Evolutionary conservation across 2,888 invertebrate species (phyloP), one percentile per base, ranked within the genome.

Genomic region (Nymphalis c-album): DNA sequence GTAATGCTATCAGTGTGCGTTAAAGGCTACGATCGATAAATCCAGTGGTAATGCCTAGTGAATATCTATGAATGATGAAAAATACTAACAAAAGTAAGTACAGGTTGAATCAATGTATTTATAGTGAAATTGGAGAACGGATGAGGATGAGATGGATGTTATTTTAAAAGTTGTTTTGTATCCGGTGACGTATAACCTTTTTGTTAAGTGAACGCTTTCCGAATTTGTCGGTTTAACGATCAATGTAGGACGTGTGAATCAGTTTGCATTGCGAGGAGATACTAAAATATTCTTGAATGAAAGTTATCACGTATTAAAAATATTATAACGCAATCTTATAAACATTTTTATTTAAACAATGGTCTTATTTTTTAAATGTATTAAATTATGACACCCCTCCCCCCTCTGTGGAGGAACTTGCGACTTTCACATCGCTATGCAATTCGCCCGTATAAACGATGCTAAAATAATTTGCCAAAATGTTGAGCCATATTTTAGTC

Each of bases 1-100:
- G 40, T 20, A 48, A 66, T 66, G 66, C 61, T 47, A 47, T 51
- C 64, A 20, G 53, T 50, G 50, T 31, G 20, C 31, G 60, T 53
- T 48, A 48, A 57, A 55, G 57, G 35, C 48, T 61, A 35, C 64
- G 60, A 60, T 18, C 26, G 47, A 66, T 66, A 66, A 60, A 61
- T 66, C 60, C 22, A 17, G 20, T 31, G 47, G 47, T 20, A 55
- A 46, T 47, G 35, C 47, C 47, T n/a, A 48, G 47, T 57, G 66
- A 66, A 65, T 65, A 65, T 60, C 51, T 62, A 50, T 62, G 1
- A 51, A 60, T 46, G 46, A 53, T 55, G 51, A 22, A 53, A 40
- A 40, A 13, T 2, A 40, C 40, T 8, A 40, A 13, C 35, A 7
- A 22, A 40, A 13, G 47, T 47, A 35, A 18, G 10, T 7, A 46